Percentiles rank a stretch among this genome's conserved stretches.
Conservation (phyloP, 2,797 vertebrate species). For the Bovichtus diacanthus region DNA sequence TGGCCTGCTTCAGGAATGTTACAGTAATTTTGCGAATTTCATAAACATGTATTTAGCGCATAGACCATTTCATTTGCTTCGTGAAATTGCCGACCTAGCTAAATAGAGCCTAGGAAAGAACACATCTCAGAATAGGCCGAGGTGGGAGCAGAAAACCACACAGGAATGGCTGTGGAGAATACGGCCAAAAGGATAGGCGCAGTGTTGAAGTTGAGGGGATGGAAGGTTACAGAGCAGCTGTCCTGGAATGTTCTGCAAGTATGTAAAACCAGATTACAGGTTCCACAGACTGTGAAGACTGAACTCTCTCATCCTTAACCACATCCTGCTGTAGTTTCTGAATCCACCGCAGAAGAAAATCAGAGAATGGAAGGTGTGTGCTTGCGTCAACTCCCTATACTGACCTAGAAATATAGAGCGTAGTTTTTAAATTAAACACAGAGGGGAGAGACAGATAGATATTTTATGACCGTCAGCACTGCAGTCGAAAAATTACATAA, state of each 20-base stretch:
- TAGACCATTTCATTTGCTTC: constrained; percentile 77
- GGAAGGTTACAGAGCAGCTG: constrained; percentile 44
- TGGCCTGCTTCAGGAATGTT: constrained; percentile 76
- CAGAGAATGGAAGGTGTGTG: constrained; percentile 6
- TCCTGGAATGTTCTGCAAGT: constrained; percentile 64
- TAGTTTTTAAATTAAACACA: not conserved
- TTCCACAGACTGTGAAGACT: constrained; percentile 47
- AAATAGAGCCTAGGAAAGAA: constrained; percentile 75
- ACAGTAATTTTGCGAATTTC: constrained; percentile 75
- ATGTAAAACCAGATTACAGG: constrained; percentile 70
- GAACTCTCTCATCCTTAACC: constrained; percentile 58
- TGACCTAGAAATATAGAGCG: not conserved
- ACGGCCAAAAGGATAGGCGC: constrained; percentile 45
- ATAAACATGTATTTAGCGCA: constrained; percentile 80
- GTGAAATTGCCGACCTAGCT: constrained; percentile 71
- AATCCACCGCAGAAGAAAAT: constrained; percentile 9
- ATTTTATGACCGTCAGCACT: constrained; percentile 3
- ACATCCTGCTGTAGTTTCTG: constrained; percentile 61
- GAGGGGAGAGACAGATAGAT: not conserved
- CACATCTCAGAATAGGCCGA: constrained; percentile 79
- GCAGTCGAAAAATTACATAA: constrained; percentile 39
- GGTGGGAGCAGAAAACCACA: constrained; percentile 70
- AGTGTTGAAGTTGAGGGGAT: constrained; percentile 21
- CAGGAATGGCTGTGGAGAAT: constrained; percentile 59
- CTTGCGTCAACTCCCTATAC: not conserved